phyloP scores from a whole-genome alignment of 2,797 vertebrate species.

The Mus spretus region DNA sequence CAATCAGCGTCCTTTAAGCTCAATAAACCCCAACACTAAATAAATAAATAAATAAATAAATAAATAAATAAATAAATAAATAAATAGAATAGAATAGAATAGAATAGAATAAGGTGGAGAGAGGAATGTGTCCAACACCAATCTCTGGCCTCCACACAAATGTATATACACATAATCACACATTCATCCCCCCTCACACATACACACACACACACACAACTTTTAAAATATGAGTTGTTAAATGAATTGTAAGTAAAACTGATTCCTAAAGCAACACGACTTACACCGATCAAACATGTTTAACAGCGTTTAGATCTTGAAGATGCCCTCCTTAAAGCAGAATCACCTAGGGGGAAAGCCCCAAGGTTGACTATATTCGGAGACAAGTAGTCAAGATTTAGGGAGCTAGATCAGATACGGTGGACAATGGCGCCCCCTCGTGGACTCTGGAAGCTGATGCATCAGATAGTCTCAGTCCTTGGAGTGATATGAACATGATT shows the following conservation, averaged over 20 bases:
- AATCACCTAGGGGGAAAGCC: background rate
- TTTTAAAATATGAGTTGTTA: background rate
- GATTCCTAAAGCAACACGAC: background rate
- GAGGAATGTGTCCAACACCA: background rate
- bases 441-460: background rate
- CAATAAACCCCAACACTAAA: background rate
- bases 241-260: background rate
- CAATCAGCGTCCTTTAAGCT: no score
- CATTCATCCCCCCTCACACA: no score
- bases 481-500: background rate
- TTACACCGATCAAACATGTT: background rate
- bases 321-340: background rate
- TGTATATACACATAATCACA: background rate
- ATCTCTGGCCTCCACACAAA: background rate
- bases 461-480: background rate
- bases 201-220: background rate
- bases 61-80: no score
- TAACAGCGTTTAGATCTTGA: slow-evolving; percentile 23
- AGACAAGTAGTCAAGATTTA: background rate
- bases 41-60: background rate
- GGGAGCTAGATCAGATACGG: background rate
- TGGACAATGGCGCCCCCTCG: slow-evolving; percentile 62
- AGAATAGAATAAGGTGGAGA: background rate
- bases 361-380: background rate
- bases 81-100: no score